Base-by-base conservation (phyloP, 2,797 vertebrate species). In the Eospalax fontanierii region DNA sequence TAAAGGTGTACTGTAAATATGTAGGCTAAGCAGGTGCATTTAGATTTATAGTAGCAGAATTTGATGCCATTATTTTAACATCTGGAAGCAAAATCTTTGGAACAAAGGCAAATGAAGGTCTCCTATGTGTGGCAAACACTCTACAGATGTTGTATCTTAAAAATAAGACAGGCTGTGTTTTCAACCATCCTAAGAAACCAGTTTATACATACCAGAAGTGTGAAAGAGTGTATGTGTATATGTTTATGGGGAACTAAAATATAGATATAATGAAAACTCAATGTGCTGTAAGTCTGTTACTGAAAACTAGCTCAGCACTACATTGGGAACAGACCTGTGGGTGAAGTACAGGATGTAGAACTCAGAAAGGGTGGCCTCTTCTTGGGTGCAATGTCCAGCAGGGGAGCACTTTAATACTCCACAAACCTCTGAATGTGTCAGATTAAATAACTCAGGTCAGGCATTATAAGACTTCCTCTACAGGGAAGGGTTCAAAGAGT, bases 61-160 rank as follows among this genome's bases (percentile, higher is more conserved):
- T 90, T 40, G 89, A 90, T 82, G n/a, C 1, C 4, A 76, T 90
- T 86, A 94, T 90, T 93, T 91, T 93, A 95, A 86, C 63, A 75
- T 84, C 66, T 57, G 6, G 28, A 86, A 57, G 79, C 19, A 14
- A 85, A 81, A 84, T 33, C 26, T 65, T 93, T 35, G 26, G 43
- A 66, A 83, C 61, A 6, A 21, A 95, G 43, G 63, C 30, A 65
- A 65, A 79, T 70, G 73, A 91, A 66, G 0, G 68, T 30, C 50
- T 81, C 66, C 33, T 84, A 30, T 26, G 33, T 40, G 2, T 10
- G 33, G 28, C 71, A 86, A 95, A 57, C 19, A 30, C 74, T 65
- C 68, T 63, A 54, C 3, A 87, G 35, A 24, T 24, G 50, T 2
- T 5, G 40, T 0, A n/a, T 87, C 61, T 71, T 76, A 68, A 35